phyloP scores from a whole-genome alignment of 2,113 vertebrate species.

The Chelonoidis abingdonii region DNA sequence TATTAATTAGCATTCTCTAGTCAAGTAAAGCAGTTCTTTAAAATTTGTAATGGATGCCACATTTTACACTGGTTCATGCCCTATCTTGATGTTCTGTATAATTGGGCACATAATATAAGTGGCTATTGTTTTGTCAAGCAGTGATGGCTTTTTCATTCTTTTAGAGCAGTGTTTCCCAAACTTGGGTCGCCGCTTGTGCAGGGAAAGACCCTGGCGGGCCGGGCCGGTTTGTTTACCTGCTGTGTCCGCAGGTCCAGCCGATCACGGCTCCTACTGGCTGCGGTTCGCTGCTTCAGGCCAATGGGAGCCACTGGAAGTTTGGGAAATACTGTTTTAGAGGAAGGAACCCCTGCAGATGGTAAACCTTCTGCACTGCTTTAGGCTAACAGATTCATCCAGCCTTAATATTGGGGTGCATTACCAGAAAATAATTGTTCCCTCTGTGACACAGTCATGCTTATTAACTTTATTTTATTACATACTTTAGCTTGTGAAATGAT shows the following conservation, averaged over 20 bases:
- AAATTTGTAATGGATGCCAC: neutral
- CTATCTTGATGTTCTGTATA: neutral
- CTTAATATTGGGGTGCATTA: conserved; percentile 41
- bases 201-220: too few relatives aligned
- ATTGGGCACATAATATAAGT: neutral
- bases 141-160: neutral
- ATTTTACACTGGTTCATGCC: neutral
- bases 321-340: neutral
- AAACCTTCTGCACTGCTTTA: conserved; percentile 55
- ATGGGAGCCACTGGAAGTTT: too few relatives aligned
- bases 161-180: neutral
- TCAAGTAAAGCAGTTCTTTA: neutral
- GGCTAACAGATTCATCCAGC: conserved; percentile 52
- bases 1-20: conserved; percentile 9
- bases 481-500: conserved; percentile 56
- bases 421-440: conserved; percentile 69
- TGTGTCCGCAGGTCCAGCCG: too few relatives aligned
- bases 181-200: too few relatives aligned
- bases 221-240: too few relatives aligned
- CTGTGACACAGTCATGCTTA: conserved; percentile 63
- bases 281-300: too few relatives aligned
- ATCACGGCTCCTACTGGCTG: too few relatives aligned
- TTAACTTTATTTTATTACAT: conserved; percentile 69
- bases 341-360: conserved; percentile 54
- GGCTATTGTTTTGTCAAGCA: conserved; percentile 35